phyloP scores from a whole-genome alignment of 2,797 vertebrate genomes.

The Phoeniculus purpureus region DNA sequence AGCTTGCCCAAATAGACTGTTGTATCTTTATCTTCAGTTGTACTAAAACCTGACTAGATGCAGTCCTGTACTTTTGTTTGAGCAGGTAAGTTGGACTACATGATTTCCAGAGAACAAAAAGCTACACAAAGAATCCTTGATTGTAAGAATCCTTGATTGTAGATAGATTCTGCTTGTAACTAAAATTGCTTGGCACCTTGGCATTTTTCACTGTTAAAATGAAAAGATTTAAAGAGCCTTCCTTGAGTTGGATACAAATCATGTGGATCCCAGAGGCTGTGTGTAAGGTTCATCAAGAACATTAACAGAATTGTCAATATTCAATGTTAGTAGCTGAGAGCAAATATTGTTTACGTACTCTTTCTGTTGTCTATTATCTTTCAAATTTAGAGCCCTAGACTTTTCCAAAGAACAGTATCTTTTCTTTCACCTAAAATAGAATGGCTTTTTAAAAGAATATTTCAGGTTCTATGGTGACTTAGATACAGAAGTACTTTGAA shows the following conservation, averaged over 20 bases:
- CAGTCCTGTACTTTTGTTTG: not conserved
- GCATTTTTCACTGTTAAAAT: not conserved
- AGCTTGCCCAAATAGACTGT: not conserved
- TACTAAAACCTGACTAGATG: not conserved
- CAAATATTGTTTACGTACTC: not conserved
- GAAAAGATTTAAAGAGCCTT: not conserved
- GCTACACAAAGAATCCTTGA: not conserved
- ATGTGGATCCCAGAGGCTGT: accelerated
- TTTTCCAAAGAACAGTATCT: not conserved
- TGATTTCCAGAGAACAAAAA: not conserved
- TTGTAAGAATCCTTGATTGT: not conserved
- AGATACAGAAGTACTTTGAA: not conserved
- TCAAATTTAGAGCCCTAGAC: not conserved
- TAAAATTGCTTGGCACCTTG: not conserved
- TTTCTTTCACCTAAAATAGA: not conserved
- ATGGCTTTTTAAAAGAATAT: not conserved
- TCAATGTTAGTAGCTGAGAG: not conserved
- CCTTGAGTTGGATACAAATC: not conserved
- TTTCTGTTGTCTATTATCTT: not conserved
- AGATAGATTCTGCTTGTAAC: not conserved
- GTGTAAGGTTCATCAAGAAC: accelerated
- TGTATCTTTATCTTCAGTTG: not conserved
- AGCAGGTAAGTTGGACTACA: accelerated
- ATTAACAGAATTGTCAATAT: not conserved
- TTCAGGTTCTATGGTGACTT: not conserved